Conservation (phyloP, 2,113 vertebrate species). For the Polypterus bichir region DNA sequence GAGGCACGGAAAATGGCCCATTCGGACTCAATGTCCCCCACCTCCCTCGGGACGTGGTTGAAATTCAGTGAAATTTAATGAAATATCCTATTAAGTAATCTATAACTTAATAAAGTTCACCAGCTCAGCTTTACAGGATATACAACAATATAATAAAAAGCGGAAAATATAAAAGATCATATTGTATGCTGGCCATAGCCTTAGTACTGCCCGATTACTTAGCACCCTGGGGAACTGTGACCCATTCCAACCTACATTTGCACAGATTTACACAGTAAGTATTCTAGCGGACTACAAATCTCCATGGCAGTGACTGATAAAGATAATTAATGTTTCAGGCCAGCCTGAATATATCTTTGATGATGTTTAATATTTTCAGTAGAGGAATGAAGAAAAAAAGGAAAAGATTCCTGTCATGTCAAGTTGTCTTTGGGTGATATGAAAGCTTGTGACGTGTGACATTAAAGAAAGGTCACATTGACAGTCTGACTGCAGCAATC, state of each 20-base stretch:
- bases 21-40: too few species aligned
- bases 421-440: constrained; percentile 42
- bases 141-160: too few species aligned
- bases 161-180: neutral
- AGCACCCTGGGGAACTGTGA: too few species aligned
- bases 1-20: too few species aligned
- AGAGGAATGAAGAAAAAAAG: constrained; percentile 25
- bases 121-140: too few species aligned
- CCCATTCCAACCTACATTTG: too few species aligned
- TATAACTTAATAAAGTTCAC: too few species aligned
- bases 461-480: constrained; percentile 60
- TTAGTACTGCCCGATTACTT: constrained; percentile 1
- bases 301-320: constrained; percentile 18
- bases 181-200: neutral
- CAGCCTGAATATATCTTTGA: constrained; percentile 30
- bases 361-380: constrained; percentile 26
- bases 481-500: constrained; percentile 35
- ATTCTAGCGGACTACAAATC: constrained; percentile 14
- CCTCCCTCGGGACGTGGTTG: too few species aligned
- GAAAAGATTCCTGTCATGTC: constrained; percentile 44
- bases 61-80: too few species aligned
- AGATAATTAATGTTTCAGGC: constrained; percentile 24
- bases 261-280: too few species aligned
- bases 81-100: too few species aligned
- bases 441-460: constrained; percentile 48